Percentiles rank a stretch among this genome's conserved stretches.
Evolutionary conservation across 2,113 vertebrate species (phyloP).

Genomic region (Scomber colias): DNA sequence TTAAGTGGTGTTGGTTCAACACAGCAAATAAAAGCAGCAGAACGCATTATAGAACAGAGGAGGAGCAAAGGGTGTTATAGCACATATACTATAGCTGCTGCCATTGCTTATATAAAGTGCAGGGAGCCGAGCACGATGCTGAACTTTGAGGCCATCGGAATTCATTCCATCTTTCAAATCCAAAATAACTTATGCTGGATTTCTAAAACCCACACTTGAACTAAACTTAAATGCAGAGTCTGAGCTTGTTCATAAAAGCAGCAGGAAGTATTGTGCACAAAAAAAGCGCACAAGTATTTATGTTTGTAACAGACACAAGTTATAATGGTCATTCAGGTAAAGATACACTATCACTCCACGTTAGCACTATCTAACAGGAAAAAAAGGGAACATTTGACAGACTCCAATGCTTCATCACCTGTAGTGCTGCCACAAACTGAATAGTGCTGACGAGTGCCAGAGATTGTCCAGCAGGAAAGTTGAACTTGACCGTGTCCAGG

Average conservation of each 20-base stretch:
- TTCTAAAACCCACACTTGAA: constrained; percentile 77
- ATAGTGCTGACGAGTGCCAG: constrained; percentile 97
- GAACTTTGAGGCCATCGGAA: constrained; percentile 61
- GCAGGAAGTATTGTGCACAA: constrained; percentile 5
- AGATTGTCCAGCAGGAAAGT: constrained; percentile 86
- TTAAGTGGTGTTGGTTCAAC: constrained; percentile 42
- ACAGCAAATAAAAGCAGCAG: constrained; percentile 35
- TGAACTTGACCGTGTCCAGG: constrained; percentile 93
- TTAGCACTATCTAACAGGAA: background rate
- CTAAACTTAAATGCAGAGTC: constrained; percentile 49
- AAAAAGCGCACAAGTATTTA: constrained; percentile 28
- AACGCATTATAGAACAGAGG: constrained; percentile 49
- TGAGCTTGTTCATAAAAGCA: constrained; percentile 47
- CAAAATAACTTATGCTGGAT: constrained; percentile 74
- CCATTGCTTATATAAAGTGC: constrained; percentile 71
- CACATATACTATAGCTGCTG: constrained; percentile 51
- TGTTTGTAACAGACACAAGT: constrained; percentile 3
- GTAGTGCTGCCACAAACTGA: constrained; percentile 95
- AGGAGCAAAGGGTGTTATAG: constrained; percentile 22
- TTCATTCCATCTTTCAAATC: constrained; percentile 72
- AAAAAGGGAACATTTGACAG: background rate
- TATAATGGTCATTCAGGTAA: background rate
- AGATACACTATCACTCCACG: background rate
- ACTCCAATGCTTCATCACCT: constrained; percentile 84
- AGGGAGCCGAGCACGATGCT: constrained; percentile 54